These are phyloP conservation scores for Drosophila nasuta DNA, from an alignment of 1,140 invertebrate species.

Conservation along the genomic window DNA sequence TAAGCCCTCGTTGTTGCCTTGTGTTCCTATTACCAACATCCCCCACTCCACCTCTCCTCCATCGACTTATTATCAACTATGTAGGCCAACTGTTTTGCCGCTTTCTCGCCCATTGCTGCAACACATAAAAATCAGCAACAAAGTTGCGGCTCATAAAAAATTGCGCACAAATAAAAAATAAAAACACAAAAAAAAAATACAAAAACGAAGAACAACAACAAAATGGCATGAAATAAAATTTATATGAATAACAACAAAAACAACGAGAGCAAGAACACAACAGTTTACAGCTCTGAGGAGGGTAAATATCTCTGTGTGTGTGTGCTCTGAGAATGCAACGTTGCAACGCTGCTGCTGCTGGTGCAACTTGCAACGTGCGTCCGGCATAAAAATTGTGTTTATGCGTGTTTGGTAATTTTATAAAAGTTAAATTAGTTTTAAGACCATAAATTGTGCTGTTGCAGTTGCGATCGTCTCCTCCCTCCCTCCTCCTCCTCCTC, in stretches of 20 bases:
- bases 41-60: background rate
- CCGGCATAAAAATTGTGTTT: constrained; percentile 83
- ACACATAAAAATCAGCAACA: constrained; percentile 80
- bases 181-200: constrained; percentile 30
- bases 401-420: constrained; percentile 83
- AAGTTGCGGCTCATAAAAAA: constrained; percentile 79
- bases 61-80: constrained; percentile 39
- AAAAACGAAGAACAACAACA: constrained; percentile 58
- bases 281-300: constrained; percentile 63
- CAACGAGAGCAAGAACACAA: constrained; percentile 50
- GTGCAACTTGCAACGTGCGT: constrained; percentile 60
- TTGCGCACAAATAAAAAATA: constrained; percentile 61
- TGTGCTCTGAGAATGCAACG: constrained; percentile 46
- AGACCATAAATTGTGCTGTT: constrained; percentile 76
- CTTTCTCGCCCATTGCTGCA: constrained; percentile 72
- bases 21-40: background rate
- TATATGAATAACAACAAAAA: constrained; percentile 78
- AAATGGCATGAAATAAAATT: constrained; percentile 80
- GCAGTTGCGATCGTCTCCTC: constrained; percentile 37
- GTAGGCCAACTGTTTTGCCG: constrained; percentile 70
- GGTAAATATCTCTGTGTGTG: constrained; percentile 8
- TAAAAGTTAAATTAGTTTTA: constrained; percentile 84
- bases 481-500: background rate
- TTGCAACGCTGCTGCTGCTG: constrained; percentile 46
- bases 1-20: constrained; percentile 24